Percentiles rank a stretch among this genome's conserved stretches.
phyloP scores from a whole-genome alignment of 2,797 vertebrate genomes.

The Muscicapa comitata region DNA sequence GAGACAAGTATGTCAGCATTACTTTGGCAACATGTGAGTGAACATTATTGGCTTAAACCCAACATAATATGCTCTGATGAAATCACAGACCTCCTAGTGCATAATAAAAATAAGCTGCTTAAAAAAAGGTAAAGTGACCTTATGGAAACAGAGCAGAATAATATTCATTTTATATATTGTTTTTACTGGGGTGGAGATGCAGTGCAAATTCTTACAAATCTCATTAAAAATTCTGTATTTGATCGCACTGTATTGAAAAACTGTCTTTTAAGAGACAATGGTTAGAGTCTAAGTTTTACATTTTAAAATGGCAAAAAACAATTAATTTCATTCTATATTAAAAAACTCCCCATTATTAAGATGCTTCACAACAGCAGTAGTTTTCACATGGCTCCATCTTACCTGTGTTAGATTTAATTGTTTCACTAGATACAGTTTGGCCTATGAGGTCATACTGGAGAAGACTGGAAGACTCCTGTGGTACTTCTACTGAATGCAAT shows the following conservation, averaged over 20 bases:
- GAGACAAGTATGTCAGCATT: constrained; percentile 60
- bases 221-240: not conserved
- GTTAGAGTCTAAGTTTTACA: not conserved
- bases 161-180: not conserved
- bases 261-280: not conserved
- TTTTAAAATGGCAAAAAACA: not conserved
- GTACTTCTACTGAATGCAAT: constrained; percentile 92
- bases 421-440: constrained; percentile 96
- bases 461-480: constrained; percentile 94
- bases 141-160: not conserved
- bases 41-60: constrained; percentile 31
- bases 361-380: not conserved
- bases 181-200: not conserved
- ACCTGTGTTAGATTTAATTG: constrained; percentile 96
- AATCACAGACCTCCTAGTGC: not conserved
- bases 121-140: not conserved
- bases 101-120: constrained; percentile 9
- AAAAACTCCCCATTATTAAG: not conserved
- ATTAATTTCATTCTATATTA: not conserved
- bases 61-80: not conserved
- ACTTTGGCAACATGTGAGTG: constrained; percentile 1
- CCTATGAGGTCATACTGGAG: constrained; percentile 96
- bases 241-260: not conserved
- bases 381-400: not conserved
- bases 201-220: not conserved